Evolutionary conservation across 1,140 invertebrate genomes (phyloP).

Genomic region (Popillia japonica): DNA sequence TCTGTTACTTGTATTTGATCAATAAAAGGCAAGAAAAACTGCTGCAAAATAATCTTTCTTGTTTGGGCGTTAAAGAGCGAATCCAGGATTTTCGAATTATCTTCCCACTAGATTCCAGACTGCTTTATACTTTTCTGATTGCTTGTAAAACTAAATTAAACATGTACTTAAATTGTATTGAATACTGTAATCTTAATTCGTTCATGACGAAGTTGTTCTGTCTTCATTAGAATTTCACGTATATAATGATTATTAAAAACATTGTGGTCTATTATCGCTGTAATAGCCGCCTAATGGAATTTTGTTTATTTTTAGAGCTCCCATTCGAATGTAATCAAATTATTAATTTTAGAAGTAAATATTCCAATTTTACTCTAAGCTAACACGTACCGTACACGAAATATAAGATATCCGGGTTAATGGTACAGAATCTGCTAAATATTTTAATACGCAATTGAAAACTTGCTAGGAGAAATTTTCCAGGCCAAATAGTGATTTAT

Average conservation of each 20-base stretch:
- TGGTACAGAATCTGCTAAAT: not conserved
- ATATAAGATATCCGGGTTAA: not conserved
- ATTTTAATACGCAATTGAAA: constrained; percentile 3
- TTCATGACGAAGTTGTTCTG: too few species aligned
- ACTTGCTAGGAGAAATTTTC: not conserved
- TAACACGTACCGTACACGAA: not conserved
- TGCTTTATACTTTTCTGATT: too few species aligned
- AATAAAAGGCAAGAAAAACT: too few species aligned
- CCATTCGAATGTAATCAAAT: not conserved
- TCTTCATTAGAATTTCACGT: not conserved
- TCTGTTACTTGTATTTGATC: too few species aligned
- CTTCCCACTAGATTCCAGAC: too few species aligned
- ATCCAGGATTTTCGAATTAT: too few species aligned
- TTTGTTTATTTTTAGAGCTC: not conserved
- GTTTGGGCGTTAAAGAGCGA: too few species aligned
- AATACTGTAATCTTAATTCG: too few species aligned
- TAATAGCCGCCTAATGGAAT: not conserved
- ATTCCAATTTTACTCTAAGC: not conserved
- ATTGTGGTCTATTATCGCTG: not conserved
- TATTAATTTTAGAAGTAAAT: constrained; percentile 3
- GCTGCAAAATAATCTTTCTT: too few species aligned
- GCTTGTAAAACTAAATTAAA: too few species aligned
- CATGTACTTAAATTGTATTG: too few species aligned
- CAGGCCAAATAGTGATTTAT: not conserved
- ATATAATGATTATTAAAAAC: not conserved